A percentile compares a stretch with the other conserved stretches of the same genome.
phyloP scores from a whole-genome alignment of 2,797 vertebrate genomes.

The Gymnopithys bicolor region DNA sequence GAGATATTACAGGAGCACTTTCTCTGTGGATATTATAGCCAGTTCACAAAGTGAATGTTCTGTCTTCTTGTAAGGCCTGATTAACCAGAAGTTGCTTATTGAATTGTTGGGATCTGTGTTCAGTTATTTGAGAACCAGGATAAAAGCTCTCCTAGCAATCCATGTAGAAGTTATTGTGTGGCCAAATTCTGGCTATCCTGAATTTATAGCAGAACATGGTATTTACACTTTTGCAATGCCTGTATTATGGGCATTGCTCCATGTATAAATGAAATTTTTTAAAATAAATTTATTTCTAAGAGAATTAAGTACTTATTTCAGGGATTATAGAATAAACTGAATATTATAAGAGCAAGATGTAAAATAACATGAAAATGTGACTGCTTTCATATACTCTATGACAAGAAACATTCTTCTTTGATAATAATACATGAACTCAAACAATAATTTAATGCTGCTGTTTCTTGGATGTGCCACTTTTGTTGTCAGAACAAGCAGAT shows the following conservation, averaged over 20 bases:
- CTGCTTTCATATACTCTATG: not conserved
- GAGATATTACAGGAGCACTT: not conserved
- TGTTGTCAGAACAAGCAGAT: not conserved
- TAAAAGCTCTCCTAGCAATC: not conserved
- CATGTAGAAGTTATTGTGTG: not conserved
- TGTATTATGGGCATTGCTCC: not conserved
- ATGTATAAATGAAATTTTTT: not conserved
- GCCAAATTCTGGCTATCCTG: not conserved
- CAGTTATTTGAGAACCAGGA: not conserved
- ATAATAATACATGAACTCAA: not conserved
- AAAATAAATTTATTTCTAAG: not conserved
- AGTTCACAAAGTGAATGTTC: not conserved
- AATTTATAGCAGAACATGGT: not conserved
- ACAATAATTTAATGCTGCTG: not conserved
- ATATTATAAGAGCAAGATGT: not conserved
- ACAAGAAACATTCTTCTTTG: not conserved
- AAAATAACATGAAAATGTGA: not conserved
- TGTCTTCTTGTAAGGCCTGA: not conserved
- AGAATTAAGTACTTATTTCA: not conserved
- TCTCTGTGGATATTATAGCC: not conserved
- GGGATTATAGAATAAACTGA: not conserved
- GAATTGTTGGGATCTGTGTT: not conserved
- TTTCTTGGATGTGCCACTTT: constrained; percentile 1
- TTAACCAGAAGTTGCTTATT: not conserved
- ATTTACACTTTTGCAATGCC: not conserved